A percentile compares a stretch with the other conserved stretches of the same genome.
Evolutionary conservation across 2,888 invertebrate species (phyloP).

Genomic region (Adelognathus sp.): DNA sequence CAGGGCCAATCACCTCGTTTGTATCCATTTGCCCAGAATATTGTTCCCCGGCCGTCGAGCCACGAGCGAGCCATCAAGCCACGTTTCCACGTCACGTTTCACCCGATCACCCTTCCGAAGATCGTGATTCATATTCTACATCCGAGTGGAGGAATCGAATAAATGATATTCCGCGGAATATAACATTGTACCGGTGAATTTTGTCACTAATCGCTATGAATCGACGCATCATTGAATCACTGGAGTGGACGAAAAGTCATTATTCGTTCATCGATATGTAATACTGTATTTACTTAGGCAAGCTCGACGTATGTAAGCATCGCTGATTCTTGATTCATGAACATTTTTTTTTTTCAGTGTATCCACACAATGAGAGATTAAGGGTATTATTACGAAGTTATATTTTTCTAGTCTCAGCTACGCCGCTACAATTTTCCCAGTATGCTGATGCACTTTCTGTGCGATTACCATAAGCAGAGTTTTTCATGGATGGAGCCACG

Average conservation of each 20-base stretch:
- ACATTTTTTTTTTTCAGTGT: neutral
- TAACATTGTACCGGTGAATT: constrained; percentile 17
- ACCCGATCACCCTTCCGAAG: constrained; percentile 55
- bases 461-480: constrained; percentile 64
- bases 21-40: constrained; percentile 77
- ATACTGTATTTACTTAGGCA: too few species aligned
- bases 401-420: constrained; percentile 43
- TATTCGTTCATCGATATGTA: too few species aligned
- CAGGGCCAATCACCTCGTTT: constrained; percentile 76
- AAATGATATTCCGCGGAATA: constrained; percentile 43
- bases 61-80: constrained; percentile 49
- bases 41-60: constrained; percentile 67
- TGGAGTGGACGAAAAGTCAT: neutral
- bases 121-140: constrained; percentile 58
- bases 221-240: neutral
- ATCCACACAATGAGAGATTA: too few species aligned
- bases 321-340: too few species aligned
- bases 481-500: neutral
- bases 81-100: constrained; percentile 57
- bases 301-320: too few species aligned
- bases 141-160: constrained; percentile 54
- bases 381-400: too few species aligned
- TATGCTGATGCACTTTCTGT: constrained; percentile 61
- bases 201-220: constrained; percentile 27
- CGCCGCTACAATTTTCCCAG: constrained; percentile 57